Percentiles rank a stretch among this genome's conserved stretches.
Evolutionary conservation across 2,113 vertebrate species (phyloP).

Genomic region (Dicentrarchus labrax): DNA sequence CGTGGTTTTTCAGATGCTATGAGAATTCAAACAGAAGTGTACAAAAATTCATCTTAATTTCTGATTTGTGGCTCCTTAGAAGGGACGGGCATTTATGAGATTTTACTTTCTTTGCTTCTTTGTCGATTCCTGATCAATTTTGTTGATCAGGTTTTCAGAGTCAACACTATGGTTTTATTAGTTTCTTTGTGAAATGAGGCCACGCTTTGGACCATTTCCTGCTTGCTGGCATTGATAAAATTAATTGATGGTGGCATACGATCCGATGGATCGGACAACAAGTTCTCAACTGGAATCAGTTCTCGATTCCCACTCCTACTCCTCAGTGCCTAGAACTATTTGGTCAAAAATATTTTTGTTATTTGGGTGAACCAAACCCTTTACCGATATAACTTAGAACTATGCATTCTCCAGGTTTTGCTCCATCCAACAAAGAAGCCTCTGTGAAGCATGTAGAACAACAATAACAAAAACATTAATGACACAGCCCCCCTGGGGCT

Average conservation of each 20-base stretch:
- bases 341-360: neutral
- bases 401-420: conserved; percentile 21
- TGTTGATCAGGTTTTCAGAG: too few relatives aligned
- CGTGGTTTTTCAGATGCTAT: neutral
- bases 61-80: neutral
- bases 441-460: conserved; percentile 15
- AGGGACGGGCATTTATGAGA: too few relatives aligned
- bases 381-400: neutral
- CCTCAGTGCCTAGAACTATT: neutral
- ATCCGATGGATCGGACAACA: too few relatives aligned
- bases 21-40: neutral
- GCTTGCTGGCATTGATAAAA: too few relatives aligned
- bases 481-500: conserved; percentile 24
- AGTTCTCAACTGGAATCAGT: too few relatives aligned
- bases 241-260: too few relatives aligned
- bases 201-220: too few relatives aligned
- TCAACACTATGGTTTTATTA: too few relatives aligned
- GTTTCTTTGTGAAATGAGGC: too few relatives aligned
- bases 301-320: neutral
- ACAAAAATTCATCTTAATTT: neutral
- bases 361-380: neutral
- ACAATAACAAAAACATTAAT: conserved; percentile 41
- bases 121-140: too few relatives aligned
- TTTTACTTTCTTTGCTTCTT: too few relatives aligned
- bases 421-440: conserved; percentile 21